Percentiles rank a stretch among this genome's conserved stretches.
Conservation (phyloP, 2,113 vertebrate species). For the Aramus guarauna region DNA sequence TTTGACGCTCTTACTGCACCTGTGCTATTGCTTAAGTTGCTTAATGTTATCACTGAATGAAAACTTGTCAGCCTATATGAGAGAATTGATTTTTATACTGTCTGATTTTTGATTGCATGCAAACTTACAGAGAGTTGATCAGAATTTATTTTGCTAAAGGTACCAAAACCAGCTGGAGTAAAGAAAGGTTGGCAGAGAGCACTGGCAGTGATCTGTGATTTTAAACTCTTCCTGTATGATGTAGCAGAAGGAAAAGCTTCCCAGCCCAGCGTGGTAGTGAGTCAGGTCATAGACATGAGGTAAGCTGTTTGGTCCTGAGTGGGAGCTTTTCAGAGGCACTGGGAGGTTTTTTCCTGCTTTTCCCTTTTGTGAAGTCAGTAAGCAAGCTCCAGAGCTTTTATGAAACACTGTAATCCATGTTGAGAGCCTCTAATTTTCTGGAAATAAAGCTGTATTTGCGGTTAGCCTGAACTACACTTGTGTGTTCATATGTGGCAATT, state of each 20-base stretch:
- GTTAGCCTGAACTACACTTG: not conserved
- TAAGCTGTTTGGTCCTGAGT: conserved; percentile 52
- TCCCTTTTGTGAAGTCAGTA: not conserved
- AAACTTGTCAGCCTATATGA: not conserved
- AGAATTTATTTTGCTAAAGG: conserved; percentile 72
- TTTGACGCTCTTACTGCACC: not conserved
- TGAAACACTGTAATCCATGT: not conserved
- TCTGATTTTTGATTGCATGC: not conserved
- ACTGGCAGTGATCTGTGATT: conserved; percentile 93
- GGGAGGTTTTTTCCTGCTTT: not conserved
- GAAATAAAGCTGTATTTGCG: not conserved
- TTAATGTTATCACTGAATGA: not conserved
- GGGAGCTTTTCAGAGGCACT: not conserved
- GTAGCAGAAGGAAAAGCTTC: conserved; percentile 91
- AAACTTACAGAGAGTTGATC: not conserved
- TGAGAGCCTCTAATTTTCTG: not conserved
- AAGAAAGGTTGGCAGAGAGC: conserved; percentile 98
- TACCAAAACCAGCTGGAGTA: conserved; percentile 96
- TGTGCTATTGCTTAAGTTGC: not conserved
- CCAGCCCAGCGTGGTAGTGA: conserved; percentile 88
- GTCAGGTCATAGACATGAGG: conserved; percentile 99
- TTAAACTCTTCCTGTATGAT: conserved; percentile 96
- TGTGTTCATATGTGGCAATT: not conserved
- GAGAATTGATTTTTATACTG: not conserved
- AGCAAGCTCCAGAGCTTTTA: not conserved